Evolutionary conservation across 1,140 invertebrate species (phyloP), one percentile per base, ranked within the genome.

Genomic region (Globodera rostochiensis): DNA sequence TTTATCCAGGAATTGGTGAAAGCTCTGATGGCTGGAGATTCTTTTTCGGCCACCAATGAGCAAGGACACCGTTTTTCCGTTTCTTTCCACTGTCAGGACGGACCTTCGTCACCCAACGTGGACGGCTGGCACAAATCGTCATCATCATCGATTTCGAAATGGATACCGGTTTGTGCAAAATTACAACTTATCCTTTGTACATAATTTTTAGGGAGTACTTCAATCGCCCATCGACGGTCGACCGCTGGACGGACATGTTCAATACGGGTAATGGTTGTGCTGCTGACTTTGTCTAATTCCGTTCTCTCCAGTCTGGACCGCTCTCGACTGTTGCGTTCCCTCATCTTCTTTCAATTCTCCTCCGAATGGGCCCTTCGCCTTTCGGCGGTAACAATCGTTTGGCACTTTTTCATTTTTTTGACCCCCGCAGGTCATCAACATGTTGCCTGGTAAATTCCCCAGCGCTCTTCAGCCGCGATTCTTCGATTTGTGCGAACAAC

Each of bases 401-500:
- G 15, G 6, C 46, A 46, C 13, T 50, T 53, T 3, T 15, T 3
- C 6, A 64, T 15, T 15, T 60, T 60, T 74, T 36, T 46, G 11
- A 11, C 21, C n/a, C 47, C 7, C 15, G 9, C 19, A 76, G n/a
- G 79, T 80, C 36, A 79, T 83, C 19, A 83, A 83, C 57, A 64
- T 83, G 45, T 64, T 81, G 15, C 25, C 71, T 3, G 82, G 82
- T 21, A 83, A 83, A 84, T 78, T 84, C 71, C 82, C 81, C 1
- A 64, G 69, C 9, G 64, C 74, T 9, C 67, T 83, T 36, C 82
- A 83, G 47, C 77, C 82, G 47, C 46, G 80, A 49, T 83, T 73
- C 46, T 83, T 83, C 57, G 82, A 83, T 81, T 46, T 79, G 13
- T 83, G 82, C 69, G 82, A 83, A 75, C 80, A 83, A 83, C 46